Percentiles rank a stretch among this genome's conserved stretches.
These are phyloP conservation scores for Phainopepla nitens DNA, from an alignment of 2,113 vertebrate genomes.

Conservation along the genomic window DNA sequence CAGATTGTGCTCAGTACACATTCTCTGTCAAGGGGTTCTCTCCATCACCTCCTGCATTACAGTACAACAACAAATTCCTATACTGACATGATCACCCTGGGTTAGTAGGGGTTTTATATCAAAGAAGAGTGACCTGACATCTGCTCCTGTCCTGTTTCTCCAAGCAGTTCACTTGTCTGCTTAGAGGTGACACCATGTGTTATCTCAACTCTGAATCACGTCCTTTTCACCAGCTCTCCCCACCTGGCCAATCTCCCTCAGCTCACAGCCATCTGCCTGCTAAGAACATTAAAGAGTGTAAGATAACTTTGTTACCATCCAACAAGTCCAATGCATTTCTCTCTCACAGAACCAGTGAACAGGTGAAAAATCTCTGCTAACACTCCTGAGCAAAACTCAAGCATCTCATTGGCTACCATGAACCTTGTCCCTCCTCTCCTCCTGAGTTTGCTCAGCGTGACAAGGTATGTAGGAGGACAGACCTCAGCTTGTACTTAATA, in stretches of 20 bases:
- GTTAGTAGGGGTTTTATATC: not conserved
- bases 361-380: not conserved
- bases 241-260: not conserved
- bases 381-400: not conserved
- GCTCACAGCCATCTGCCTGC: not conserved
- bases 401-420: not conserved
- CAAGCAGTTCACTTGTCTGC: not conserved
- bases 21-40: not conserved
- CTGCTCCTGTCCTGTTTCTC: not conserved
- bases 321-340: not conserved
- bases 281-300: not conserved
- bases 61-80: not conserved
- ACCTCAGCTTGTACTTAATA: not conserved
- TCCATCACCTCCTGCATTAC: rapidly evolving
- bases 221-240: not conserved
- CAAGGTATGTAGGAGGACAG: not conserved
- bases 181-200: not conserved
- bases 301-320: not conserved
- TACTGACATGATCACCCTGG: not conserved
- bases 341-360: not conserved
- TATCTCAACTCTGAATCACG: not conserved
- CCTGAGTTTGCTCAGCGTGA: not conserved
- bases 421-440: not conserved
- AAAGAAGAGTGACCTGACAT: not conserved
- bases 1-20: conserved; percentile 3